Conservation (phyloP, 2,113 vertebrate species). For the Sitta europaea region DNA sequence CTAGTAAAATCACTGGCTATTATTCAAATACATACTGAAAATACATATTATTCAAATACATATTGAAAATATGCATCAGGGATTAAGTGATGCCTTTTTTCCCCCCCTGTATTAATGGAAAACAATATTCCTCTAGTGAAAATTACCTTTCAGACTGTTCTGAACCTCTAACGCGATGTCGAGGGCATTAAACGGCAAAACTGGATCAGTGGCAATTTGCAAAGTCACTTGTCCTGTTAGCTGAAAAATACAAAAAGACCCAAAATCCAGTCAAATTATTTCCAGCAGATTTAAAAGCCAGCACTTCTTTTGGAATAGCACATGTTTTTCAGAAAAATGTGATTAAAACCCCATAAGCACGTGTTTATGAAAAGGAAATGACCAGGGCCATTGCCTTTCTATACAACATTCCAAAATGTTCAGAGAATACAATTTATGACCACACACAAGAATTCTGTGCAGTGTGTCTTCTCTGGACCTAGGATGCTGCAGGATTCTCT, state of each 20-base stretch:
- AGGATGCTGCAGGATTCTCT: neutral
- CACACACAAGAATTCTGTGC: neutral
- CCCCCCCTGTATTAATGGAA: neutral
- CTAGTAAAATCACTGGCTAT: neutral
- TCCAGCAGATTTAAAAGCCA: neutral
- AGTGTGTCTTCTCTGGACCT: neutral
- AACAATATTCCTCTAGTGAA: slow-evolving; percentile 3
- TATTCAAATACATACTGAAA: too few relatives aligned
- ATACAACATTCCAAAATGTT: neutral
- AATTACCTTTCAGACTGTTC: slow-evolving; percentile 90
- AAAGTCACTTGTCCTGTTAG: slow-evolving; percentile 89
- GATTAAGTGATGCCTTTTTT: neutral
- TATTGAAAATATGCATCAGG: neutral
- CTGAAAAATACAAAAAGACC: slow-evolving; percentile 73
- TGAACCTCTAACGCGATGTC: slow-evolving; percentile 91
- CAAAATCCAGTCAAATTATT: neutral
- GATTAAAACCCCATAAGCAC: neutral
- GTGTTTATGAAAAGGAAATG: neutral
- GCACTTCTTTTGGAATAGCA: neutral
- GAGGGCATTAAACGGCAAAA: slow-evolving; percentile 89
- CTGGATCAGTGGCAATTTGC: slow-evolving; percentile 82
- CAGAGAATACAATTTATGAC: neutral
- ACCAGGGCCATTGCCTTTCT: neutral
- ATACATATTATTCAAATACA: neutral
- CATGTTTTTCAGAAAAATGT: neutral